Conservation (phyloP, 2,113 vertebrate genomes). For the Athene noctua region DNA sequence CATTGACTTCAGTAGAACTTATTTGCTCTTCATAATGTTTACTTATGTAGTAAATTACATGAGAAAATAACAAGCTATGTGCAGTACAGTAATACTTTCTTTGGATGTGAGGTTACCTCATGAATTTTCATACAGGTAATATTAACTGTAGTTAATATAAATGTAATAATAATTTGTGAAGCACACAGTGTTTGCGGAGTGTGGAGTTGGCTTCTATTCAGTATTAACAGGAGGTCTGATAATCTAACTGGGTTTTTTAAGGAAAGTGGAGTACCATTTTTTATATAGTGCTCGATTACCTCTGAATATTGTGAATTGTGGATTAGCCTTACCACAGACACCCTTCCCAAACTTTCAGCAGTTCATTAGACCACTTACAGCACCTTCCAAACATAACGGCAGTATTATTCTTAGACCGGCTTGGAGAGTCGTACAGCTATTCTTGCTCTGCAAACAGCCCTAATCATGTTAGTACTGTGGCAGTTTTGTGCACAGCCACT, state of each 20-base stretch:
- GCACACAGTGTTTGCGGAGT: background rate
- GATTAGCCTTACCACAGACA: background rate
- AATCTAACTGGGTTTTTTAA: background rate
- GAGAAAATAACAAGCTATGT: background rate
- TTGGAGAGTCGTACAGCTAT: accelerated
- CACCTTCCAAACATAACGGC: background rate
- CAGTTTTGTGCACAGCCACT: background rate
- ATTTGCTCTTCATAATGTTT: no score
- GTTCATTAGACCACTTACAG: background rate
- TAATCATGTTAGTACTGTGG: background rate
- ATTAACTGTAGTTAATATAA: background rate
- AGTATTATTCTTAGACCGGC: background rate
- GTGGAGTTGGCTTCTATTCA: background rate
- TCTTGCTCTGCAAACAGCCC: background rate
- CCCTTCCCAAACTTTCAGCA: background rate
- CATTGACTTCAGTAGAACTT: background rate
- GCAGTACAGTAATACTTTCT: background rate
- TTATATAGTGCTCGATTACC: background rate
- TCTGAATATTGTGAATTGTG: background rate
- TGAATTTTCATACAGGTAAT: background rate
- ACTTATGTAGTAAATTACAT: no score
- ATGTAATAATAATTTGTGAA: background rate
- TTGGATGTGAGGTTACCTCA: background rate
- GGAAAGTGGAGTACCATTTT: background rate
- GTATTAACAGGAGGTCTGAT: background rate